Evolutionary conservation across 2,113 vertebrate genomes (phyloP), one percentile per base, ranked within the genome.

Genomic region (Synchiropus splendidus): DNA sequence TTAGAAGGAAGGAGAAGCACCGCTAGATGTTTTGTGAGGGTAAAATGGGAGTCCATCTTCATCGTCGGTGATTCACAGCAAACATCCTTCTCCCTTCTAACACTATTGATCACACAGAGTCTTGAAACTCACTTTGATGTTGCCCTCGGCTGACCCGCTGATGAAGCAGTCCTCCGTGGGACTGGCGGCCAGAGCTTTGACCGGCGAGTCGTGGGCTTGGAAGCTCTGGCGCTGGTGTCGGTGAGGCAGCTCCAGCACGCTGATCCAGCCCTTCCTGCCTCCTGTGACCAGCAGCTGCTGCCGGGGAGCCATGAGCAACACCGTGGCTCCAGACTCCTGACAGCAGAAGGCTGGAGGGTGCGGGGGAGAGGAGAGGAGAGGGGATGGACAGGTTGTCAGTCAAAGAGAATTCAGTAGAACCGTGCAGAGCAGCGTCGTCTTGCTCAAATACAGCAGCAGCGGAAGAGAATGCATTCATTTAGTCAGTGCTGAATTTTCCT

Each of bases 121-220:
- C n/a, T n/a, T n/a, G n/a, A n/a, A n/a, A n/a, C 21, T 27, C 16
- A 98, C 95, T 94, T 94, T 98, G 64, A 99, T 91, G 78, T 88
- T 98, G 61, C 95, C 95, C 81, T 99, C 95, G 1, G 95, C 89
- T 35, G 95, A 99, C 58, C 95, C 95, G 18, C 94, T 99, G 71
- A 97, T 88, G 60, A 99, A 95, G 70, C 90, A 90, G 62, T 89
- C 87, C 70, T 99, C 95, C 0, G 88, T 87, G 48, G 89, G 79
- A 71, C 92, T 89, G 12, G 97, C 73, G 32, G 92, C 89, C 76
- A 98, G 82, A 0, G 95, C 93, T 82, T 98, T 99, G 43, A 99
- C 80, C 9, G 92, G 84, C 1, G 95, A 99, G 81, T 99, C 95
- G 36, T 99, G 95, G 51, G 92, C 94, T 83, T 94, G 95, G 67